phyloP scores from a whole-genome alignment of 2,797 vertebrate genomes.

The Vipera ursinii region DNA sequence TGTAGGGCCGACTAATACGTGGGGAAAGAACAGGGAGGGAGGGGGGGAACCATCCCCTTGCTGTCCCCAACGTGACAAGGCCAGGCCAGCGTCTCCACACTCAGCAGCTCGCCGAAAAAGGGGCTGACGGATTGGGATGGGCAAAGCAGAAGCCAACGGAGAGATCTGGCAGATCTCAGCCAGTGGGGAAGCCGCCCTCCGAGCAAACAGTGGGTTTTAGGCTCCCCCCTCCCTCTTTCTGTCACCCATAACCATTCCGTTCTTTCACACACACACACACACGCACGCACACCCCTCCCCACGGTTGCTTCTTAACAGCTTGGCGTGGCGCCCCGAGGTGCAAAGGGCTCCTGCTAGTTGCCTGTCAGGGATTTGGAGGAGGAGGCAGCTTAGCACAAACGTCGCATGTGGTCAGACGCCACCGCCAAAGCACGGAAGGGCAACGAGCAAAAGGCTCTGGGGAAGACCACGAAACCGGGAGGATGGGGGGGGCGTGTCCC shows the following conservation, averaged over 20 bases:
- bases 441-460: background rate
- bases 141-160: accelerated
- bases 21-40: background rate
- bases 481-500: background rate
- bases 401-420: background rate
- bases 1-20: background rate
- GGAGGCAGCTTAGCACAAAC: background rate
- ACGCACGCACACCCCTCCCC: too few relatives aligned
- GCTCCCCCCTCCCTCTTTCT: accelerated
- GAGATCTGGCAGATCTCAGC: background rate
- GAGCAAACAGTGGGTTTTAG: background rate
- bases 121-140: background rate
- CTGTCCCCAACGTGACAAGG: background rate
- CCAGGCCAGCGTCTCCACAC: background rate
- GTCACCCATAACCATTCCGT: background rate
- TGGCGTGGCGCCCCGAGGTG: accelerated
- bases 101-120: background rate
- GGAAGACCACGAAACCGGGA: background rate
- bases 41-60: background rate
- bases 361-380: background rate
- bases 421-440: too few relatives aligned
- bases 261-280: too few relatives aligned
- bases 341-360: accelerated
- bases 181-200: background rate
- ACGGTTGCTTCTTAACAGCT: background rate